phyloP scores from a whole-genome alignment of 2,797 vertebrate species.

The Propithecus deckenii region DNA sequence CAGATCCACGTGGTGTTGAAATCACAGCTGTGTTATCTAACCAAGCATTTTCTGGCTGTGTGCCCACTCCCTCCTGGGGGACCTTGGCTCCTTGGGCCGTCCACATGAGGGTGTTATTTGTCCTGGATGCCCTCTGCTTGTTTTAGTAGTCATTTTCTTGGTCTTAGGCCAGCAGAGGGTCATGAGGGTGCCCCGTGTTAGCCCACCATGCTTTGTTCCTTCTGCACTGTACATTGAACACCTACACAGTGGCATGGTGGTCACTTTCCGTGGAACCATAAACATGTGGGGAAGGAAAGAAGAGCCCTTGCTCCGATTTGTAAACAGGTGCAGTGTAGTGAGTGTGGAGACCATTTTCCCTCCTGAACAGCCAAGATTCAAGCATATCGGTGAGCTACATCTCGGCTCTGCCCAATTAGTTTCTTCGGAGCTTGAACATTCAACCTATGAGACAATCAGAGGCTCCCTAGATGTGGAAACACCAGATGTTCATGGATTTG shows the following conservation, averaged over 20 bases:
- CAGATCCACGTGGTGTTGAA: background rate
- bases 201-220: background rate
- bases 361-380: background rate
- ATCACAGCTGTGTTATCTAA: conserved; percentile 37
- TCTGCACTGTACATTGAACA: background rate
- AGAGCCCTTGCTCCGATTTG: background rate
- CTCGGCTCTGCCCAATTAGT: background rate
- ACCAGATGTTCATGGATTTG: background rate
- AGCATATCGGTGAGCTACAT: background rate
- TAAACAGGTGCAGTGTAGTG: background rate
- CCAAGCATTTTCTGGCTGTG: background rate
- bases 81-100: background rate
- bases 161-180: background rate
- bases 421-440: background rate
- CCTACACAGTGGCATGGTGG: background rate
- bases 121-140: conserved; percentile 22
- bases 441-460: background rate
- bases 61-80: background rate
- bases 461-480: background rate
- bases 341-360: background rate
- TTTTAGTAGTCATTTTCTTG: background rate
- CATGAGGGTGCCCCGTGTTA: background rate
- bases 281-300: background rate
- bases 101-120: background rate
- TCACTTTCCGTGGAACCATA: background rate